Evolutionary conservation across 1,140 invertebrate genomes (phyloP), one percentile per base, ranked within the genome.

Genomic region (Sycobia sp.): DNA sequence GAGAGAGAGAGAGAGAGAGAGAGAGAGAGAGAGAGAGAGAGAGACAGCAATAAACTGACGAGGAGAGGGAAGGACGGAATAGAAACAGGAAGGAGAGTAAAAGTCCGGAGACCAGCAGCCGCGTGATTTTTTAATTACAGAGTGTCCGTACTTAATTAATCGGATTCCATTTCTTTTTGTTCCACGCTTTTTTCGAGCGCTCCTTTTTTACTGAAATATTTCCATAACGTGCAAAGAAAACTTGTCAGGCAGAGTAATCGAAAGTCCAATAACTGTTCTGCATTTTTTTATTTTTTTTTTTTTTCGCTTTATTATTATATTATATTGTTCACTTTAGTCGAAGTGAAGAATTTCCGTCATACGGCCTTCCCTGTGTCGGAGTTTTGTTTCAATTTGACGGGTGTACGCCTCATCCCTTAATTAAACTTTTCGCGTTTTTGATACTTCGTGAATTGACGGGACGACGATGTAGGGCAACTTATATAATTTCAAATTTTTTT

Each of bases 71-170:
- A n/a, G 49, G 22, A 10, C 20, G 11, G 14, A 22, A 1, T 20
- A 13, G 44, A 13, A 4, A 9, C 1, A 11, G 44, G 8, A 22
- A 11, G 27, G 18, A 4, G 46, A 25, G 9, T 8, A 18, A 36
- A 20, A 18, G 13, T 7, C 4, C 4, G 20, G 32, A 53, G 22
- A 25, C n/a, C n/a, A 10, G 22, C 51, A 11, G 25, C 53, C 54
- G 41, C 54, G 36, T 50, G 53, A 57, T 57, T 56, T 63, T 63
- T 63, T 63, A 63, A 63, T 63, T 63, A 63, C 62, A 50, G 43
- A 55, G 41, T 62, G 53, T 56, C 46, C 54, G 46, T 50, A 44
- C 53, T 63, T 63, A 57, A 63, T 63, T 63, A 63, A 63, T 63
- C 53, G 62, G 62, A 56, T 63, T 63, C 39, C 41, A 20, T 29